phyloP scores from a whole-genome alignment of 2,797 vertebrate genomes.

The Prionace glauca region DNA sequence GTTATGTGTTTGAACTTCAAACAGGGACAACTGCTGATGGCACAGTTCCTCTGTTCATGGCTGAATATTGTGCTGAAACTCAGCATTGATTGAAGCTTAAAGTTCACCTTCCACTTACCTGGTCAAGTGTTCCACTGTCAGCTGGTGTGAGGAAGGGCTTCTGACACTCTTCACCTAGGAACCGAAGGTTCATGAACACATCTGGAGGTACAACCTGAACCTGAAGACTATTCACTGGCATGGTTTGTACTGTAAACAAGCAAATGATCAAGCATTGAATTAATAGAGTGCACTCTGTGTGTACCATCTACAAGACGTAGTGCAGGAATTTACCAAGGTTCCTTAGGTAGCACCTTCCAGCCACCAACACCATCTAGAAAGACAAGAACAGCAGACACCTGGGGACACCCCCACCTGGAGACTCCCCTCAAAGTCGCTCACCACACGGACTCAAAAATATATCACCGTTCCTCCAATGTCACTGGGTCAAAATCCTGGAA shows the following conservation, averaged over 20 bases:
- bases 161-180: slow-evolving; percentile 46
- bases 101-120: slow-evolving; percentile 46
- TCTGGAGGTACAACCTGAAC: slow-evolving; percentile 48
- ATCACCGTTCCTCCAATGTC: too few species aligned
- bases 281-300: neutral
- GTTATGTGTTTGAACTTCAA: neutral
- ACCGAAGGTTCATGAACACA: slow-evolving; percentile 48
- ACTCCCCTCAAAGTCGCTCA: too few species aligned
- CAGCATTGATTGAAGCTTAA: neutral
- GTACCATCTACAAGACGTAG: neutral
- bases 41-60: neutral
- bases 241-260: slow-evolving; percentile 53
- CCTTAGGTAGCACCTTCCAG: too few species aligned
- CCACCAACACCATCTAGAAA: too few species aligned
- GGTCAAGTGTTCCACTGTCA: slow-evolving; percentile 42
- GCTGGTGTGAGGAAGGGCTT: slow-evolving; percentile 39
- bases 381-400: too few species aligned
- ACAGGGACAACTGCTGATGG: neutral
- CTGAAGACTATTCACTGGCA: slow-evolving; percentile 34
- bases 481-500: too few species aligned
- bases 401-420: too few species aligned
- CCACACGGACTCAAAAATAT: too few species aligned
- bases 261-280: neutral
- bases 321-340: neutral
- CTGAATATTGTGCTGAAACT: neutral